phyloP scores from a whole-genome alignment of 2,113 vertebrate genomes.

The Sphyrna mokarran region DNA sequence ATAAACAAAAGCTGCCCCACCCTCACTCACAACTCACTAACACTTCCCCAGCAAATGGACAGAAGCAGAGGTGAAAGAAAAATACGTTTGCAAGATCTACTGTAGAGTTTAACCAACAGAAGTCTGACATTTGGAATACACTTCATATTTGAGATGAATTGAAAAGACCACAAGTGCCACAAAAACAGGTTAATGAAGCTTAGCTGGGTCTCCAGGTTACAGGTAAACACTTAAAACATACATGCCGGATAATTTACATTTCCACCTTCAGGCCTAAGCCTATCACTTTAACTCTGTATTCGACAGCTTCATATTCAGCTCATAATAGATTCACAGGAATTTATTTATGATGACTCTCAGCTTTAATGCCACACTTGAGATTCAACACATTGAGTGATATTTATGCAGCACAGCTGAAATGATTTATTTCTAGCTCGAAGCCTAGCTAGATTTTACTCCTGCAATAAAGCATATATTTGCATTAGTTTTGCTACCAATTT shows the following conservation, averaged over 20 bases:
- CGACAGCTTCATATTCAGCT: not conserved
- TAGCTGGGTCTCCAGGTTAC: not conserved
- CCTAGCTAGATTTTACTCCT: not conserved
- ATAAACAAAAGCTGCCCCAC: not conserved
- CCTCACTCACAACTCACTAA: not conserved
- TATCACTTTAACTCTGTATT: not conserved
- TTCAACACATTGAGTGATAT: not conserved
- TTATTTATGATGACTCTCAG: not conserved
- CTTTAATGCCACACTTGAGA: not conserved
- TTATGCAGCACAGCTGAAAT: not conserved
- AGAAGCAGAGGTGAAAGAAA: not conserved
- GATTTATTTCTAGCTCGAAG: not conserved
- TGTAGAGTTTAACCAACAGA: not conserved
- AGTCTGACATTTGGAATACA: slow-evolving; percentile 9
- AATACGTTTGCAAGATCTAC: not conserved
- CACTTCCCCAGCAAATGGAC: not conserved
- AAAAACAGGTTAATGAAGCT: not conserved
- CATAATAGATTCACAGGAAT: not conserved
- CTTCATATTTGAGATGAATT: not conserved
- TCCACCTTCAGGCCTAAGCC: not conserved
- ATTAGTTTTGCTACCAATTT: not conserved
- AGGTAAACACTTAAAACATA: not conserved
- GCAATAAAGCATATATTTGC: not conserved
- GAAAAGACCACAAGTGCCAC: too few species aligned
- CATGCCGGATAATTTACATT: not conserved